Percentiles rank a stretch among this genome's conserved stretches.
phyloP scores from a whole-genome alignment of 2,797 vertebrate species.

The Enteromius trimaculatus region DNA sequence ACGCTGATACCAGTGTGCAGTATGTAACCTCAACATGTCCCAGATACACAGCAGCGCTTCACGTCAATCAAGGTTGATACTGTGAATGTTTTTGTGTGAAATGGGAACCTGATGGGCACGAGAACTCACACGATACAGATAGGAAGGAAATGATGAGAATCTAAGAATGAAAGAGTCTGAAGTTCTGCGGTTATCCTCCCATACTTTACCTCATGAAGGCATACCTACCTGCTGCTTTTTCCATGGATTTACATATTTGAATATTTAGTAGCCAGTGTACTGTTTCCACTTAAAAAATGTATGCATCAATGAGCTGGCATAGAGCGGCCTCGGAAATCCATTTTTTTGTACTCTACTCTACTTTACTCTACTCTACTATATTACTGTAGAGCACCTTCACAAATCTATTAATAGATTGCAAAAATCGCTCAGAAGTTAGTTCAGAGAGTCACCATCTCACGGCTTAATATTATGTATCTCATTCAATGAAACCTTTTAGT shows the following conservation, averaged over 20 bases:
- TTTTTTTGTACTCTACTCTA: too few relatives aligned
- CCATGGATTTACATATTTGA: slow-evolving; percentile 34
- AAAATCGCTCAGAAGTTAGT: background rate
- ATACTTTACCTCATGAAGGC: slow-evolving; percentile 7
- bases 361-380: too few relatives aligned
- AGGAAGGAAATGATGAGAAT: slow-evolving; percentile 23
- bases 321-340: background rate
- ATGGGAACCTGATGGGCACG: background rate
- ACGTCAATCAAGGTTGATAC: background rate
- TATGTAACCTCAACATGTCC: background rate
- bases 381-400: background rate
- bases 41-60: background rate
- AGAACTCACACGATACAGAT: background rate
- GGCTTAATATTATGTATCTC: background rate
- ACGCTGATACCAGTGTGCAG: background rate
- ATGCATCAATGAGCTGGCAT: background rate
- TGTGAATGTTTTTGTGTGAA: background rate
- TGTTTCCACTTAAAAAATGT: slow-evolving; percentile 5
- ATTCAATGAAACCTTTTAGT: background rate
- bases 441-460: background rate
- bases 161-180: slow-evolving; percentile 23
- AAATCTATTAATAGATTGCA: background rate
- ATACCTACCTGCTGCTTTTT: slow-evolving; percentile 3
- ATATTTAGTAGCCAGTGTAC: slow-evolving; percentile 27
- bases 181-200: slow-evolving; percentile 40